Evolutionary conservation across 2,888 invertebrate genomes (phyloP), one percentile per base, ranked within the genome.

Genomic region (Deilephila elpenor): DNA sequence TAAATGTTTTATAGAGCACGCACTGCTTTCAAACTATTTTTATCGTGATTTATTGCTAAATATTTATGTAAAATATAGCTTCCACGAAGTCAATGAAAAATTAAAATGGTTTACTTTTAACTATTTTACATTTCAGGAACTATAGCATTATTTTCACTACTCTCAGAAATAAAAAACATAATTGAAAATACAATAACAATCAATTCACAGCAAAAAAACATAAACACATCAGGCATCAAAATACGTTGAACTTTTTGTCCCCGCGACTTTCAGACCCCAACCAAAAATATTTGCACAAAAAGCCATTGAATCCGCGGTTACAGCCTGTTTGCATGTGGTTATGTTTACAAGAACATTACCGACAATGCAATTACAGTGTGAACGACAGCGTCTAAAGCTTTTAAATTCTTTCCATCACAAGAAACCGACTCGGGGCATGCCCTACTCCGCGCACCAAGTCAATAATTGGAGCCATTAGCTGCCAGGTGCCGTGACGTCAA

Each of bases 381-480:
- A 67, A 25, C 25, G 75, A 76, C 76, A 80, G 77, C 77, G 83
- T 83, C 61, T 53, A 20, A 70, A 73, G 70, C 59, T 53, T 44
- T 70, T 34, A 19, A 51, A 61, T 29, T 70, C 85, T 86, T 87
- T 88, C 83, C 82, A 84, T 79, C 83, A 84, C 85, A 82, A 78
- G 81, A 75, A 81, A 78, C 78, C 11, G 84, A 84, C 84, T 80
- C 86, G 84, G 87, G 86, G 91, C 91, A 92, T 91, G 87, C 88
- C 84, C 83, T 87, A 60, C 88, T 89, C 83, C 81, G 84, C 80
- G 86, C 86, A 85, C 86, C 82, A 86, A 86, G 83, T 86, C 89
- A 88, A 91, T 93, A 93, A 93, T 93, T 92, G 91, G 86, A 78
- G 84, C 91, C 89, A 93, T 93, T 92, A 93, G 86, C 79, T 86